Base-by-base conservation (phyloP, 2,888 invertebrate species). In the Seira ritae region DNA sequence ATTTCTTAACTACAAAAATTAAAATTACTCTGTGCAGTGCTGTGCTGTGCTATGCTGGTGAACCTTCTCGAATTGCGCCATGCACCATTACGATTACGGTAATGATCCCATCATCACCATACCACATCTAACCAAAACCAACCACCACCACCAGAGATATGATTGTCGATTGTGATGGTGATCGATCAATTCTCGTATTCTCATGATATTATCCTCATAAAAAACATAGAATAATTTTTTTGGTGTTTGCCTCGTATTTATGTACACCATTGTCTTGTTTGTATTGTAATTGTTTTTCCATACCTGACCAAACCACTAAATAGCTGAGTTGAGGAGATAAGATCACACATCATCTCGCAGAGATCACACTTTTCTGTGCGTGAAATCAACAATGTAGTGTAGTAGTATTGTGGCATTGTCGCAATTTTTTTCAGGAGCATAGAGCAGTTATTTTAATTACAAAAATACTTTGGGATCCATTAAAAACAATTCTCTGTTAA, bases 1-100 rank as follows among this genome's bases (percentile, higher is more conserved):
- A 31, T 31, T 31, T 31, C 31, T 66, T 69, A 74, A n/a, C n/a
- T 73, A 68, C 42, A 80, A 22, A 42, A 23, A 76, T 12, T 4
- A 71, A 55, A 68, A 50, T 50, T 79, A n/a, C n/a, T n/a, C n/a
- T n/a, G n/a, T n/a, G 71, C 42, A 79, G 17, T 31, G n/a, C n/a
- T n/a, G 31, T 31, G 31, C 2, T 31, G 31, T 31, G 31, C 3
- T 31, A 67, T 50, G 20, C 66, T 78, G 66, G 72, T 60, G 68
- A 73, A 73, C 73, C 73, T 68, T 67, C 42, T n/a, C 50, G 50
- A 50, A n/a, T 50, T 50, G 50, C 50, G 50, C 50, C 50, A 50
- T 15, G 50, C 17, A n/a, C 50, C 17, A 50, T 50, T 50, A 31
- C 31, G 8, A 31, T 50, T 50, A 31, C 31, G 8, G 8, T 31